Percentiles rank a stretch among this genome's conserved stretches.
phyloP scores from a whole-genome alignment of 2,888 invertebrate genomes.

The Leptinotarsa tumamoca region DNA sequence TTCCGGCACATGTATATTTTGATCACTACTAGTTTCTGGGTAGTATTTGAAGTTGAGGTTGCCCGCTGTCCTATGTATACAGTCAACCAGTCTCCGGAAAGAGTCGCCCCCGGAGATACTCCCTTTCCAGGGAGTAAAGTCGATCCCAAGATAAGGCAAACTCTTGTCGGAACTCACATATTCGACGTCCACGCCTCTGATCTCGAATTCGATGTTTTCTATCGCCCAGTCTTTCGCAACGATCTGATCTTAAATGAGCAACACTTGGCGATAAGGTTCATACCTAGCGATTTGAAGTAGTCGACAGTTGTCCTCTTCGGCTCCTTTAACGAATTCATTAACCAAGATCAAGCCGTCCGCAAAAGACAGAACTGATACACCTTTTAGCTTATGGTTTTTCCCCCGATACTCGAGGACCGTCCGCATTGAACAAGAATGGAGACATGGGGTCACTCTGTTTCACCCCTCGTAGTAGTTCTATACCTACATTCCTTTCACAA shows the following conservation, averaged over 20 bases:
- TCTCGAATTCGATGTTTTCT: slow-evolving; percentile 48
- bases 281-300: slow-evolving; percentile 51
- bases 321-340: slow-evolving; percentile 36
- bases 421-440: slow-evolving; percentile 60
- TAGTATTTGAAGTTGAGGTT: slow-evolving; percentile 15
- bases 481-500: slow-evolving; percentile 32
- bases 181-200: slow-evolving; percentile 43
- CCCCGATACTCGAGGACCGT: slow-evolving; percentile 42
- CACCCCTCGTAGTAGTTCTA: slow-evolving; percentile 57
- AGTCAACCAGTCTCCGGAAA: slow-evolving; percentile 3
- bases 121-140: not conserved
- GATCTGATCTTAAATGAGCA: slow-evolving; percentile 14
- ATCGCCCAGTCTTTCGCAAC: slow-evolving; percentile 48
- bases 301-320: not conserved
- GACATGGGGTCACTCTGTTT: slow-evolving; percentile 62
- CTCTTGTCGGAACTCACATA: slow-evolving; percentile 24
- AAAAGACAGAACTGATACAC: slow-evolving; percentile 57
- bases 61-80: not conserved
- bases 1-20: not conserved
- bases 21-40: slow-evolving; percentile 1
- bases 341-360: slow-evolving; percentile 61
- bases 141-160: too few species aligned
- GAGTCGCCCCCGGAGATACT: slow-evolving; percentile 24
- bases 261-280: slow-evolving; percentile 39
- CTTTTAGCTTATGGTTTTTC: not conserved